These are phyloP conservation scores for Ctenoplectra terminalis DNA, from an alignment of 1,140 invertebrate species.

Conservation along the genomic window DNA sequence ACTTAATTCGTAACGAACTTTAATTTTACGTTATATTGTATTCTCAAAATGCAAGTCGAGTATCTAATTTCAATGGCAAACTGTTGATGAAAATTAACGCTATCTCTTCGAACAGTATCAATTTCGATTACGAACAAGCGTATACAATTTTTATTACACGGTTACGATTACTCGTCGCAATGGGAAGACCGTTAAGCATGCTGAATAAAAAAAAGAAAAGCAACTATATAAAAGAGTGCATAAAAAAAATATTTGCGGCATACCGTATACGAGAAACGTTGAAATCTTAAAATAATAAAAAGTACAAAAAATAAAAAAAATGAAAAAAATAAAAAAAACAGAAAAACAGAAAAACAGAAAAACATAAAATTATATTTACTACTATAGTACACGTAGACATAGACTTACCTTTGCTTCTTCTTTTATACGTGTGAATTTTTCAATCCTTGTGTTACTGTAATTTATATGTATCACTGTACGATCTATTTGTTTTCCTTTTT, in stretches of 20 bases:
- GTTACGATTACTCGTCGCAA: not conserved
- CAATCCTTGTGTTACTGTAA: no score
- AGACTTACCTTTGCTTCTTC: slow-evolving; percentile 15
- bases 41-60: not conserved
- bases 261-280: no score
- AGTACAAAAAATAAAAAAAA: no score
- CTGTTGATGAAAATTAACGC: not conserved
- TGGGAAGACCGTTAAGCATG: not conserved
- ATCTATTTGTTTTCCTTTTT: not conserved
- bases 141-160: not conserved
- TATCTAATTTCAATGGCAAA: slow-evolving; percentile 43
- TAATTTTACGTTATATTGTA: not conserved
- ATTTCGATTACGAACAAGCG: slow-evolving; percentile 2
- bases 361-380: no score
- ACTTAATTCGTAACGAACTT: slow-evolving; percentile 5
- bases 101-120: not conserved
- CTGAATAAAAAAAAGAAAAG: no score
- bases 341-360: not conserved
- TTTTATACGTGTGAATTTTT: not conserved
- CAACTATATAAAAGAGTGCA: no score
- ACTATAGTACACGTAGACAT: not conserved
- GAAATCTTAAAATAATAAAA: no score
- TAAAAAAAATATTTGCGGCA: no score
- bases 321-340: no score
- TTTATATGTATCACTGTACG: not conserved